phyloP scores from a whole-genome alignment of 2,888 invertebrate species.

The Mythimna vitellina region DNA sequence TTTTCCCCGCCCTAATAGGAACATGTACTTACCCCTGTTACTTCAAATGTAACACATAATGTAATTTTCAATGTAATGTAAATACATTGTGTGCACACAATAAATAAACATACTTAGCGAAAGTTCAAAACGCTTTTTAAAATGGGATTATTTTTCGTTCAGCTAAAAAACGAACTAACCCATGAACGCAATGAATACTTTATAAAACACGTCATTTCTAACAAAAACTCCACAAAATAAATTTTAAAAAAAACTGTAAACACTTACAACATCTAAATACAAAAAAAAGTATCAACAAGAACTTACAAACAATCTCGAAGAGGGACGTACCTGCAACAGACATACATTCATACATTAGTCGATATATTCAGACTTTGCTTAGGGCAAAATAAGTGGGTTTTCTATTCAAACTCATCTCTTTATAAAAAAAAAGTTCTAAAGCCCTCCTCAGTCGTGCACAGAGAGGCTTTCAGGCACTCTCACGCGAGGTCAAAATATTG shows the following conservation, averaged over 20 bases:
- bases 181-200: too few species aligned
- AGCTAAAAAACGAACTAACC: too few species aligned
- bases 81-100: too few species aligned
- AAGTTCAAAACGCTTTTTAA: too few species aligned
- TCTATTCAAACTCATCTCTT: constrained; percentile 64
- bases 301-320: constrained; percentile 40
- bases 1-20: too few species aligned
- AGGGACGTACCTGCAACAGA: constrained; percentile 60
- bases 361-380: constrained; percentile 59
- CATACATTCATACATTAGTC: constrained; percentile 61
- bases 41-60: too few species aligned
- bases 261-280: constrained; percentile 3
- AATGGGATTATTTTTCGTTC: too few species aligned
- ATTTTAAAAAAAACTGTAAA: not conserved
- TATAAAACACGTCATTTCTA: too few species aligned
- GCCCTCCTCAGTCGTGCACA: constrained; percentile 75
- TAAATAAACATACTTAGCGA: too few species aligned
- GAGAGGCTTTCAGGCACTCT: constrained; percentile 76
- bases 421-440: constrained; percentile 77
- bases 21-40: too few species aligned
- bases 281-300: constrained; percentile 41
- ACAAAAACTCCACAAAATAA: not conserved
- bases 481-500: constrained; percentile 60
- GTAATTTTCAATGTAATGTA: too few species aligned
- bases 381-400: constrained; percentile 61